Percentiles rank a stretch among this genome's conserved stretches.
Conservation (phyloP, 2,888 invertebrate genomes). For the Agrenia bidenticulata region DNA sequence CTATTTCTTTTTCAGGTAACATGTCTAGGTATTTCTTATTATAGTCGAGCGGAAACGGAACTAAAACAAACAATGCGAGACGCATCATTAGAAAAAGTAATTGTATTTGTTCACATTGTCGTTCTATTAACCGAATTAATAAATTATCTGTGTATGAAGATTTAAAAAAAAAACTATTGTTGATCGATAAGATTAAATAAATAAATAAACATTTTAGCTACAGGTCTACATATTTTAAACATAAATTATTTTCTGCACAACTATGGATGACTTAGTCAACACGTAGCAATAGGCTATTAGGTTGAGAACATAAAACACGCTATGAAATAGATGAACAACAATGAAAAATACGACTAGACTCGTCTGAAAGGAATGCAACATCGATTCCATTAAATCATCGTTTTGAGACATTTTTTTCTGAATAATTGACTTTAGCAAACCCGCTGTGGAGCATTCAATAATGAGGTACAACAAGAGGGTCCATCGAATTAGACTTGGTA, state of each 20-base stretch:
- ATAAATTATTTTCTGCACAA: conserved; percentile 39
- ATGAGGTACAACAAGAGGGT: conserved; percentile 36
- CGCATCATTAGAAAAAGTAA: neutral
- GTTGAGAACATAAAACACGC: conserved; percentile 38
- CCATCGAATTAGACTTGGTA: conserved; percentile 37
- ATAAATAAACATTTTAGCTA: neutral
- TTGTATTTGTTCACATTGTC: neutral
- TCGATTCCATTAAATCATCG: conserved; percentile 28
- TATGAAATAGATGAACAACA: conserved; percentile 37
- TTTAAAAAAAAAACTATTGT: too few relatives aligned
- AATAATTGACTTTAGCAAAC: conserved; percentile 33
- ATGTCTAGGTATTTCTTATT: too few relatives aligned
- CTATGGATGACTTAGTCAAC: conserved; percentile 36
- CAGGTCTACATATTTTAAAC: conserved; percentile 16
- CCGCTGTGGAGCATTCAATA: conserved; percentile 33
- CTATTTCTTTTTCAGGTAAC: too few relatives aligned
- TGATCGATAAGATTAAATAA: too few relatives aligned
- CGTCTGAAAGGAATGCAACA: conserved; percentile 28
- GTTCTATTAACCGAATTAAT: neutral
- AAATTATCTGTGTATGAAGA: neutral
- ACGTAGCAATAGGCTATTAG: conserved; percentile 38
- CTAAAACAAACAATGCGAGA: too few relatives aligned
- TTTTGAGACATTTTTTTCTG: conserved; percentile 22
- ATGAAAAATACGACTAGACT: conserved; percentile 45
- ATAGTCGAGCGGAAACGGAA: too few relatives aligned